Conservation (phyloP, 2,797 vertebrate genomes). For the Muraenolepis orangiensis region DNA sequence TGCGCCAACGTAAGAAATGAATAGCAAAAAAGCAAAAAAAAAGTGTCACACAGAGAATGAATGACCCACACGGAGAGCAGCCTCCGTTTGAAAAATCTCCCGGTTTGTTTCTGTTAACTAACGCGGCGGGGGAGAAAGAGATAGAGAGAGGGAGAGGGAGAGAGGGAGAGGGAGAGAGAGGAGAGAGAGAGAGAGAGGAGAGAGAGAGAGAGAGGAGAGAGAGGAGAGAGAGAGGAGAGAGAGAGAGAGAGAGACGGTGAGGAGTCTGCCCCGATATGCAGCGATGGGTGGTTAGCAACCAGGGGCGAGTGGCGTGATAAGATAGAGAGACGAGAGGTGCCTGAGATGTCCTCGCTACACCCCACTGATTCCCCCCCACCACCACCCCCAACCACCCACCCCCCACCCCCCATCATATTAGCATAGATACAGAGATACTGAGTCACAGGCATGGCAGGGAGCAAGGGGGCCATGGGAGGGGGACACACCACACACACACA, state of each 20-base stretch:
- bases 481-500: conserved; percentile 46
- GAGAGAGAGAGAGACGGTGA: conserved; percentile 31
- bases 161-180: not conserved
- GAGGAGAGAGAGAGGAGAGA: not conserved
- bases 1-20: no score
- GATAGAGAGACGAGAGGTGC: conserved; percentile 66
- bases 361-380: conserved; percentile 52
- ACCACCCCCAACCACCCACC: no score
- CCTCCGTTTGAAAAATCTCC: no score
- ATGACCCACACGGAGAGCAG: not conserved
- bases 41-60: not conserved
- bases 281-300: conserved; percentile 7
- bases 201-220: conserved; percentile 38
- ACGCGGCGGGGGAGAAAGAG: no score
- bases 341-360: conserved; percentile 54
- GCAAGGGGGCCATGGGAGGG: conserved; percentile 55
- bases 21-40: no score
- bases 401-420: conserved; percentile 63
- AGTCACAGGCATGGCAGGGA: conserved; percentile 61
- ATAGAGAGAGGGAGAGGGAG: no score
- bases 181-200: conserved; percentile 9
- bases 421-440: conserved; percentile 78
- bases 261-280: conserved; percentile 51
- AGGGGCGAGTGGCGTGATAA: conserved; percentile 62
- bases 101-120: no score